Base-by-base conservation (phyloP, 2,888 invertebrate species). In the Orthonevra nobilis region DNA sequence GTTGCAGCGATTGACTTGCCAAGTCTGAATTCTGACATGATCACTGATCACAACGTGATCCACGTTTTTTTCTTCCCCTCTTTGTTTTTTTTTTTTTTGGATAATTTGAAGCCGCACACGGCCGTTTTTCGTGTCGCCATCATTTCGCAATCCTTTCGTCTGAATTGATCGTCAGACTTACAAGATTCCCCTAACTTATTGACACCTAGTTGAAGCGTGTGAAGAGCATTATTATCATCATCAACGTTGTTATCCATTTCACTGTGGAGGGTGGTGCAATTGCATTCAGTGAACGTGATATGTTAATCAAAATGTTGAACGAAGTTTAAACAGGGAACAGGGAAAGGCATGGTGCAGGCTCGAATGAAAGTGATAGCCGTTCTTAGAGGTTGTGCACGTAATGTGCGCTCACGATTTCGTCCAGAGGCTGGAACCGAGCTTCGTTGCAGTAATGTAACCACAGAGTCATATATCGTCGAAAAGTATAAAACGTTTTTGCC, bases 251-350 rank as follows among this genome's bases (percentile, higher is more conserved):
- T 34, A 26, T 26, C n/a, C 36, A 3, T 44, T 34, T 2, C 14
- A 34, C 12, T 1, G 7, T 2, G 15, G 30, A 6, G 54, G n/a
- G 28, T 63, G 58, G 48, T 36, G 23, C 26, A 73, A 70, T 75
- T 75, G 56, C 9, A 63, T 75, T 70, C 75, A 75, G 56, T 63
- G 70, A 85, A 86, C 86, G 86, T 86, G 87, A 87, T 87, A 87
- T 87, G 87, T 86, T 87, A 87, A 87, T 87, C 87, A 86, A 84
- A 83, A 84, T 83, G 83, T 83, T 83, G 84, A 84, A 82, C 83
- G 83, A 74, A 82, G 3, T 4, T 54, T 58, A 42, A 10, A 32
- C 42, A 32, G 36, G 19, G 10, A 32, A 30, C 20, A 17, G 30
- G 34, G 20, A 32, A 12, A 70, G 56, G n/a, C n/a, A n/a, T n/a